Percentiles rank a stretch among this genome's conserved stretches.
phyloP scores from a whole-genome alignment of 2,888 invertebrate genomes.

The Pseudeuparius sepicola region DNA sequence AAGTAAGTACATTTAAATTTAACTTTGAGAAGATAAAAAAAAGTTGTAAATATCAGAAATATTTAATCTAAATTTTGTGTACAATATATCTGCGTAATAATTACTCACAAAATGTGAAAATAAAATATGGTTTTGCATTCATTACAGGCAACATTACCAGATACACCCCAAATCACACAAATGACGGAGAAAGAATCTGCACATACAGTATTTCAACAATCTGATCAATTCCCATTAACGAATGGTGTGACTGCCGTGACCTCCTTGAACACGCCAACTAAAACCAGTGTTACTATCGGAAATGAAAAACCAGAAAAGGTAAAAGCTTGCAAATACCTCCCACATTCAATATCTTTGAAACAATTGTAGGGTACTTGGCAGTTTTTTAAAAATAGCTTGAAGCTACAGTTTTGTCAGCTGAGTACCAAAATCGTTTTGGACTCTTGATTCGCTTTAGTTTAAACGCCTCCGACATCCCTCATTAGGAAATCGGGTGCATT shows the following conservation, averaged over 20 bases:
- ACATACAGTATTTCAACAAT: slow-evolving; percentile 43
- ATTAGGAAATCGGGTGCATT: too few species aligned
- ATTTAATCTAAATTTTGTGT: slow-evolving; percentile 2
- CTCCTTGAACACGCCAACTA: slow-evolving; percentile 31
- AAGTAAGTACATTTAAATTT: slow-evolving; percentile 35
- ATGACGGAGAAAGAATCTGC: slow-evolving; percentile 86
- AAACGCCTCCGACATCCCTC: too few species aligned
- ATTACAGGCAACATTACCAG: slow-evolving; percentile 65
- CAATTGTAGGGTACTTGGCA: too few species aligned
- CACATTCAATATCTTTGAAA: too few species aligned
- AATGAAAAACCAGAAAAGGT: slow-evolving; percentile 20
- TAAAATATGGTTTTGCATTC: not conserved
- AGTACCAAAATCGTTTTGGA: too few species aligned
- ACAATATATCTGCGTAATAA: slow-evolving; percentile 1
- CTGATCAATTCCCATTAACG: slow-evolving; percentile 32
- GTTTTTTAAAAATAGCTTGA: too few species aligned
- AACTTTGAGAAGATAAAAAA: too few species aligned
- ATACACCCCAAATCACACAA: slow-evolving; percentile 63
- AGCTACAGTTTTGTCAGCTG: too few species aligned
- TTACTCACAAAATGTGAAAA: slow-evolving; percentile 1
- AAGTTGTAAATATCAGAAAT: too few species aligned
- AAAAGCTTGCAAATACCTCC: too few species aligned
- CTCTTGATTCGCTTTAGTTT: too few species aligned
- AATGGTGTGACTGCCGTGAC: slow-evolving; percentile 35
- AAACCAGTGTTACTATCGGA: slow-evolving; percentile 23